Conservation (phyloP, 2,113 vertebrate genomes). For the Eulemur macaco region DNA sequence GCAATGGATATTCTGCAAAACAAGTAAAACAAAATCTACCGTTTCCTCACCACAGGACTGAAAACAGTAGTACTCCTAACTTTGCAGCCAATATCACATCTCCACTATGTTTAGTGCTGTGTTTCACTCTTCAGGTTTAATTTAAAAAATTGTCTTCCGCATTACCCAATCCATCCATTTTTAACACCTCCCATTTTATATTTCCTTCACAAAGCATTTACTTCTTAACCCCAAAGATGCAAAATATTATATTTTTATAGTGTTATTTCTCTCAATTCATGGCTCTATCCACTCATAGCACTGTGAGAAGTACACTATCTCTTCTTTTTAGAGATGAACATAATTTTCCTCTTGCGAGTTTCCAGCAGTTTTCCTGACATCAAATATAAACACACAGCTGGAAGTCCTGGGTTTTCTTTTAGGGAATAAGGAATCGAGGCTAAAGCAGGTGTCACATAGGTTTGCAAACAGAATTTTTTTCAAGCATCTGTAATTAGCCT, state of each 20-base stretch:
- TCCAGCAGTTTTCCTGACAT: neutral
- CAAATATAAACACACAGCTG: neutral
- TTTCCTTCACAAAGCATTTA: constrained; percentile 15
- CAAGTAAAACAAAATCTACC: neutral
- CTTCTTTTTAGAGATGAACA: neutral
- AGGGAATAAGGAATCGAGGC: neutral
- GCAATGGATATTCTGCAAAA: neutral
- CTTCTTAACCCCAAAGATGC: neutral
- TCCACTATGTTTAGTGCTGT: neutral
- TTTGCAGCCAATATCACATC: too few relatives aligned
- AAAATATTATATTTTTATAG: neutral
- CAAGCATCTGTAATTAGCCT: neutral
- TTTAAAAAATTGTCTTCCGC: neutral
- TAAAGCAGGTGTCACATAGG: neutral
- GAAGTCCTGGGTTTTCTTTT: neutral
- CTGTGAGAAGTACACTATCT: neutral
- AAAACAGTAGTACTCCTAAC: neutral
- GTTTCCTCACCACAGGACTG: neutral
- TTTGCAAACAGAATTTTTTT: neutral
- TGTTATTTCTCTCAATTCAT: neutral
- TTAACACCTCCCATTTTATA: neutral
- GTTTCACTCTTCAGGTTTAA: neutral
- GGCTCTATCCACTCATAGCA: neutral
- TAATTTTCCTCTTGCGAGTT: neutral
- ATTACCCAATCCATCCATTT: neutral